Conservation (phyloP, 2,888 invertebrate genomes). For the Clistopyga incitator region DNA sequence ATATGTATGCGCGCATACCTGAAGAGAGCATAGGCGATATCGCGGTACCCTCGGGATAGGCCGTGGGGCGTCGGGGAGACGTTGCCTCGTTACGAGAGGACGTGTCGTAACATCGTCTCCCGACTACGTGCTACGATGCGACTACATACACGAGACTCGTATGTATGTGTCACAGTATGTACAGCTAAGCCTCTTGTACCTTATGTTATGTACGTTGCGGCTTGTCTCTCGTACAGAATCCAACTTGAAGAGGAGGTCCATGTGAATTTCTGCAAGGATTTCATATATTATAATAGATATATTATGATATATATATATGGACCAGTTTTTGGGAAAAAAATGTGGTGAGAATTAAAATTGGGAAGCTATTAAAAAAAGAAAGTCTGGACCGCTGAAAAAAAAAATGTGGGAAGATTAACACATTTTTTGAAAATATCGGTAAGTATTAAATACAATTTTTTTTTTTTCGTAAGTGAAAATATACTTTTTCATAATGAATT, state of each 20-base stretch:
- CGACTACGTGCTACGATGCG: conserved; percentile 29
- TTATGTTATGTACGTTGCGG: conserved; percentile 18
- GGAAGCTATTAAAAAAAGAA: too few relatives aligned
- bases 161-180: conserved; percentile 24
- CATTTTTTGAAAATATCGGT: too few relatives aligned
- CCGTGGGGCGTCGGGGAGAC: conserved; percentile 31
- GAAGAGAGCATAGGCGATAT: conserved; percentile 9
- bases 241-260: conserved; percentile 3
- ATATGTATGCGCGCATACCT: not conserved
- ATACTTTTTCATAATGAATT: too few relatives aligned
- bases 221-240: conserved; percentile 23
- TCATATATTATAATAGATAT: too few relatives aligned
- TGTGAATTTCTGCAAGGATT: not conserved
- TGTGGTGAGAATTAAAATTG: too few relatives aligned
- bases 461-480: too few relatives aligned
- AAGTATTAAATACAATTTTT: too few relatives aligned
- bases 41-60: conserved; percentile 40
- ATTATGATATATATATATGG: too few relatives aligned
- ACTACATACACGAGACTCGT: not conserved
- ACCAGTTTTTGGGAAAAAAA: too few relatives aligned
- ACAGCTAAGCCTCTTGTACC: conserved; percentile 25
- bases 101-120: conserved; percentile 41
- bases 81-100: conserved; percentile 45
- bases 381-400: too few relatives aligned
- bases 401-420: too few relatives aligned